Evolutionary conservation across 2,113 vertebrate genomes (phyloP).

Genomic region (Pongo abelii): DNA sequence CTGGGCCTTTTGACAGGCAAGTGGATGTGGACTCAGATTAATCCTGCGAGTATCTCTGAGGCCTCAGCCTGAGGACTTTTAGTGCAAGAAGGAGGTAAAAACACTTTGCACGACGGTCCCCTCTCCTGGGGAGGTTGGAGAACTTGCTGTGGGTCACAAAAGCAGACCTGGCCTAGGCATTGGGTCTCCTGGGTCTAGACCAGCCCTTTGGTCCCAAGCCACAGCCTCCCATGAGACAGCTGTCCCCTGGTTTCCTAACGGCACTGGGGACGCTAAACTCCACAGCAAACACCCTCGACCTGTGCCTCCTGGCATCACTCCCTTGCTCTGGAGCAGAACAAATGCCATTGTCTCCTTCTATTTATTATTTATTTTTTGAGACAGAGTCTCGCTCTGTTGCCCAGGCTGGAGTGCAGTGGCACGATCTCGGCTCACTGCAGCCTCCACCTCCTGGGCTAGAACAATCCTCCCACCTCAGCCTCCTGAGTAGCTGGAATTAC

Average conservation of each 20-base stretch:
- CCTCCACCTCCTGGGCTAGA: too few relatives aligned
- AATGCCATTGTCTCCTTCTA: background rate
- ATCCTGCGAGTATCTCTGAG: background rate
- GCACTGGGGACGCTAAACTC: background rate
- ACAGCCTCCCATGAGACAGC: background rate
- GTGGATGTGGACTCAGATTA: too few relatives aligned
- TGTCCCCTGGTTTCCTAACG: rapidly evolving
- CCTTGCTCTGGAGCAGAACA: background rate
- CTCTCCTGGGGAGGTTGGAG: background rate
- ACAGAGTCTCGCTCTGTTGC: background rate
- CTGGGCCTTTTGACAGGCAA: too few relatives aligned
- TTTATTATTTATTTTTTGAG: background rate
- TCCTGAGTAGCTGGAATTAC: too few relatives aligned
- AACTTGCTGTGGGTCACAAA: too few relatives aligned
- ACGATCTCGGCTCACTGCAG: too few relatives aligned
- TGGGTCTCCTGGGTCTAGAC: background rate
- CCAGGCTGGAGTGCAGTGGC: background rate
- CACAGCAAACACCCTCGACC: background rate
- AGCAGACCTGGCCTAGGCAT: background rate
- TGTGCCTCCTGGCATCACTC: background rate
- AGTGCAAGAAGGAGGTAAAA: too few relatives aligned
- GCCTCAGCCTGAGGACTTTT: background rate
- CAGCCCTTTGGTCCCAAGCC: background rate
- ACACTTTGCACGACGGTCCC: background rate
- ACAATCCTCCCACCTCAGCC: too few relatives aligned